Evolutionary conservation across 2,888 invertebrate genomes (phyloP).

Genomic region (Chymomyza amoena): DNA sequence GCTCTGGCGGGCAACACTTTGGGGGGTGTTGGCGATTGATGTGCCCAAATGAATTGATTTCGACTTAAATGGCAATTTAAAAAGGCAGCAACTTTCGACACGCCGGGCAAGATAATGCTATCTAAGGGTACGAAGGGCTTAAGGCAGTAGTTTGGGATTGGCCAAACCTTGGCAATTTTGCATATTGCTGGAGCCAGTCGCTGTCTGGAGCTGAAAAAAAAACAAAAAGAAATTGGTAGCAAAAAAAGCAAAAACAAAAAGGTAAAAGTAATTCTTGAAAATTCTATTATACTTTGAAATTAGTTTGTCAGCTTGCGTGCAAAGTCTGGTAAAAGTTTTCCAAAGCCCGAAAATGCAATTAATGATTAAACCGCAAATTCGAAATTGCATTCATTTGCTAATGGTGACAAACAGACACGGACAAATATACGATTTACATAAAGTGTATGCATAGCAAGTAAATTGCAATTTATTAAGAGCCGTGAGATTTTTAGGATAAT

Average conservation of each 20-base stretch:
- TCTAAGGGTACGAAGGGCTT: not conserved
- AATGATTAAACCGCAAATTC: constrained; percentile 42
- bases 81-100: constrained; percentile 60
- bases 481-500: too few species aligned
- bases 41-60: constrained; percentile 65
- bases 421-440: constrained; percentile 19
- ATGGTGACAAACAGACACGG: constrained; percentile 9
- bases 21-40: constrained; percentile 8
- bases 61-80: constrained; percentile 68
- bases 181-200: constrained; percentile 46
- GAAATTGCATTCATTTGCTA: constrained; percentile 15
- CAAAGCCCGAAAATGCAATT: constrained; percentile 41
- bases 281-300: constrained; percentile 67
- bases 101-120: constrained; percentile 28
- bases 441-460: constrained; percentile 12
- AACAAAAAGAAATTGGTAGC: constrained; percentile 33
- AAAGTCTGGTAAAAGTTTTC: constrained; percentile 5
- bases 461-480: not conserved
- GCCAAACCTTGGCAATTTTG: constrained; percentile 46
- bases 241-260: constrained; percentile 14
- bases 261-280: constrained; percentile 42
- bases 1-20: not conserved
- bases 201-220: constrained; percentile 5
- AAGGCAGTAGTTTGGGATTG: not conserved
- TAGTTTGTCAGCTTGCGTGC: constrained; percentile 48